phyloP scores from a whole-genome alignment of 2,888 invertebrate genomes.

The Drosophila colorata region DNA sequence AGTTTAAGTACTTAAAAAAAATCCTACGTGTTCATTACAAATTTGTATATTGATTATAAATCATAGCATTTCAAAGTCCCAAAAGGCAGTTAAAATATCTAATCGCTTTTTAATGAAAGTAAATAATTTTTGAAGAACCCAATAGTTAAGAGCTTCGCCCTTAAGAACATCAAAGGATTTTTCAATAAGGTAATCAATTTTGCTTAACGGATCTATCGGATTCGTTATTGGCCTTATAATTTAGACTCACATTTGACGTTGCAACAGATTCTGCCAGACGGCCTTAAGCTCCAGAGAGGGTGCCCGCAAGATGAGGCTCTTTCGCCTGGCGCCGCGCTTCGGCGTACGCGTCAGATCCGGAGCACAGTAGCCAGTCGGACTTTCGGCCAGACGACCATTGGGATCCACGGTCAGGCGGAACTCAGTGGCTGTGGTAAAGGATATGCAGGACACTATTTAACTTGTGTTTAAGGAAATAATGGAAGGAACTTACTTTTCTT shows the following conservation, averaged over 20 bases:
- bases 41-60: no score
- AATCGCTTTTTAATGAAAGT: no score
- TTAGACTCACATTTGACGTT: slow-evolving; percentile 92
- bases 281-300: slow-evolving; percentile 94
- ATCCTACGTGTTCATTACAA: no score
- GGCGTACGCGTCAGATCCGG: slow-evolving; percentile 88
- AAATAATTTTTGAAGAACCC: no score
- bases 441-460: not conserved
- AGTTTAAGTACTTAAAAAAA: no score
- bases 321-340: slow-evolving; percentile 88
- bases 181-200: not conserved
- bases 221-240: not conserved
- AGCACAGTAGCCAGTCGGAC: slow-evolving; percentile 91
- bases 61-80: no score
- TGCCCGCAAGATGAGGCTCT: slow-evolving; percentile 91
- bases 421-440: slow-evolving; percentile 89
- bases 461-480: not conserved
- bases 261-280: slow-evolving; percentile 95
- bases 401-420: slow-evolving; percentile 92
- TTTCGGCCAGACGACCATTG: slow-evolving; percentile 88
- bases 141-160: no score
- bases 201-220: not conserved
- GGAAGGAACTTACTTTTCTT: slow-evolving; percentile 89
- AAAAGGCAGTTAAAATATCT: no score
- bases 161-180: no score